Evolutionary conservation across 1,140 invertebrate genomes (phyloP), one percentile per base, ranked within the genome.

Genomic region (Diploscapter pachys): DNA sequence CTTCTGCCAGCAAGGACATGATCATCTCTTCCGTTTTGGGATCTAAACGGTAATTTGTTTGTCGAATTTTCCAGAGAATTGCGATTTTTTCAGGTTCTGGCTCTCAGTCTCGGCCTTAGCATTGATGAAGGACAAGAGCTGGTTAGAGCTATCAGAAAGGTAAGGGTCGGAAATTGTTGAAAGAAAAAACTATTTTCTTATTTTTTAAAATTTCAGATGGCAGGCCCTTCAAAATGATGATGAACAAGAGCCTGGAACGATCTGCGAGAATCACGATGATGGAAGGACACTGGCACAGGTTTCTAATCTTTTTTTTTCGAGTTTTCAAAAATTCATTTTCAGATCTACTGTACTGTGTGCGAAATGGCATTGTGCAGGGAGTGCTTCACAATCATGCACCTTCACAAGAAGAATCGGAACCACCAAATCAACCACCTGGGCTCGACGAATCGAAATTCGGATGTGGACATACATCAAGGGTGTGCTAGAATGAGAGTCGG

Each of bases 251-350:
- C 82, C 79, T 4, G 81, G 81, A 6, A 72, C 92, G 4, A 91
- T 91, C 53, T 99, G 96, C 87, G 91, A 90, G 66, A 99, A 99
- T 86, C 96, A 99, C 85, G 96, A 99, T 85, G 96, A 99, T 85
- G 93, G 93, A 2, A 91, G 93, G 83, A 99, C 95, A 0, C 89
- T 91, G 2, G 95, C 95, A 2, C 93, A 96, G 71, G 71, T 72
- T 53, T 6, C 51, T 64, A 6, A 9, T 11, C 63, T 55, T n/a
- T 69, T 55, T 13, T 61, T n/a, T n/a, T n/a, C n/a, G n/a, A n/a
- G n/a, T 52, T 61, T 50, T 54, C 31, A n/a, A 69, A 9, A 5
- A 55, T 8, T 2, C 6, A 31, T 1, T n/a, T 72, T 67, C 52
- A 72, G 61, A 93, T 98, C 63, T 91, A 89, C 72, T 99, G 96